Percentiles rank a stretch among this genome's conserved stretches.
Evolutionary conservation across 2,797 vertebrate genomes (phyloP).

Genomic region (Tympanoctomys barrerae): DNA sequence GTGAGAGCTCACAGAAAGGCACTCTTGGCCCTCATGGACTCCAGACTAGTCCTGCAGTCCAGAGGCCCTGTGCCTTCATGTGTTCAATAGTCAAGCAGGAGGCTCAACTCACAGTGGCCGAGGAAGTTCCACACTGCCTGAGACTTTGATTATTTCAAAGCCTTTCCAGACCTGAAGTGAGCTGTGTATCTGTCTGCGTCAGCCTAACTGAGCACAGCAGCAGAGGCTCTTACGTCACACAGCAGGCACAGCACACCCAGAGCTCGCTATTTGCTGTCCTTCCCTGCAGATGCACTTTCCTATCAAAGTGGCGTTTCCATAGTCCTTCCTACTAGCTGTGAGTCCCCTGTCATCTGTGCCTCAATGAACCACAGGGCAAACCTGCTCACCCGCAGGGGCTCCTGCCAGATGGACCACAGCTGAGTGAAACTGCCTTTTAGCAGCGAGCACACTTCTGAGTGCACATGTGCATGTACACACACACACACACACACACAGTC

Average conservation of each 20-base stretch:
- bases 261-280: background rate
- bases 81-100: background rate
- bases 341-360: background rate
- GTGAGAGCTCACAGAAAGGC: background rate
- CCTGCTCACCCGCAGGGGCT: background rate
- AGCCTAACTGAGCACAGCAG: too few relatives aligned
- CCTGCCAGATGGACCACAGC: background rate
- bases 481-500: background rate
- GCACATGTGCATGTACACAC: background rate
- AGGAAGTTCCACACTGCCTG: background rate
- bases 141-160: background rate
- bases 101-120: background rate
- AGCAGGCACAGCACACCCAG: background rate
- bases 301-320: background rate
- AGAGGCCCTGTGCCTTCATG: background rate
- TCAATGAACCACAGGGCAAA: background rate
- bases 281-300: background rate
- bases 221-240: background rate
- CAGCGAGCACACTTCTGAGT: background rate
- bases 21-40: background rate
- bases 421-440: background rate
- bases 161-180: background rate
- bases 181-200: background rate
- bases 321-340: background rate
- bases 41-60: background rate